Base-by-base conservation (phyloP, 2,797 vertebrate species). In the Takifugu ocellatus region DNA sequence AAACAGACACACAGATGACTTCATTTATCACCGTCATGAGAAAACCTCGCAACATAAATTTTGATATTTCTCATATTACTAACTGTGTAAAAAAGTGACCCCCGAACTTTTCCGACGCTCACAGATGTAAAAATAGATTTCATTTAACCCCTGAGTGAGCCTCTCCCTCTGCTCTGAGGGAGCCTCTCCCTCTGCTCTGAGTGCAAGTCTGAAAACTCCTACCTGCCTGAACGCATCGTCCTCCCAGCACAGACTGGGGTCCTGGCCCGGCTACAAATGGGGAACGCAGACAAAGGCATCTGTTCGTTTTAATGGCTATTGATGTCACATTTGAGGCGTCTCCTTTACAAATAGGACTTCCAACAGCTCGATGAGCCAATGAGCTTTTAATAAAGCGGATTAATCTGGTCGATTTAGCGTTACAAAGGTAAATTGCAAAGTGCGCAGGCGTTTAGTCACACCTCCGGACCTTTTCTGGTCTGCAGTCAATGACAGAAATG, bases 251-350 rank as follows among this genome's bases (percentile, higher is more conserved):
- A 51, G 54, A 50, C 54, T 68, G 75, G 74, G 71, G 54, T 67
- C 66, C 60, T 59, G 33, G 25, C 51, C 60, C 59, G 33, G 25
- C 51, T 49, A 47, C 53, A 59, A 43, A 69, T 6, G 4, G 52
- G 59, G 56, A 47, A 51, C 17, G 42, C 36, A 60, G 44, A 49
- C 49, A 76, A 43, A 64, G 53, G 65, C 65, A 64, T 68, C 76
- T 55, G 42, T 73, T 81, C 65, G 75, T 77, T 80, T 72, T 70
- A 83, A 87, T 86, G 68, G 68, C 44, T 87, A 83, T 81, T 74
- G 83, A 84, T 69, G 70, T 74, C 68, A 65, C 59, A 53, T 68
- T 66, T 80, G 68, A 84, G 84, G 81, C 70, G 42, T 48, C 63
- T 54, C 36, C 60, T 74, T 77, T 63, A 63, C 79, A 70, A 79